Base-by-base conservation (phyloP, 2,113 vertebrate species). In the Empidonax alnorum region DNA sequence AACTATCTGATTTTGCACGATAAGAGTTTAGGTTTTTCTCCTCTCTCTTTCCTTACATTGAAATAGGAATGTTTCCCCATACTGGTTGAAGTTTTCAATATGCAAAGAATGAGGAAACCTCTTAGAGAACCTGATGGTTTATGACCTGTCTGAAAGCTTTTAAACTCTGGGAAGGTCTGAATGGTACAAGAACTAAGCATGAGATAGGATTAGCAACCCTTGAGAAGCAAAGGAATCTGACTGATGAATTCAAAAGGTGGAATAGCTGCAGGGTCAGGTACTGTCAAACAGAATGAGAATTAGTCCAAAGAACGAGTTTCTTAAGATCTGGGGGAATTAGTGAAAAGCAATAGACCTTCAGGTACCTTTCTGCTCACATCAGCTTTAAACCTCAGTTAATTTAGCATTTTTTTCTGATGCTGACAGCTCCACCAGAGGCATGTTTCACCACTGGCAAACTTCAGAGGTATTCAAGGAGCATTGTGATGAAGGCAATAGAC, bases 211-310 rank as follows among this genome's bases (percentile, higher is more conserved):
- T 87, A 84, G 30, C 35, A 41, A 53, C 78, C 47, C 35, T 7
- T 69, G 83, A 80, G 82, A 92, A 93, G 50, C 49, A 83, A 83
- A 92, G 42, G 41, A 62, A 73, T 56, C 85, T 83, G 88, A 89
- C 5, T 67, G 75, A 84, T 84, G 71, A 83, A 93, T 96, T 77
- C 79, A 66, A 91, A 77, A 90, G 82, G 63, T 87, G 55, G 62
- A 73, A 73, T 69, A 88, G 85, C 90, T 95, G 83, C 83, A 56
- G 88, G 92, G 75, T 69, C 67, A 80, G 67, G 53, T 83, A 33
- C 83, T 94, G 90, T 85, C 96, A 92, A 92, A 93, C 67, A 90
- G 59, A 91, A 80, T 90, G 58, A 94, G 53, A 85, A 80, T 66
- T 93, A 93, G 88, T 59, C 82, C 82, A 85, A 62, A 87, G 59